A percentile compares a stretch with the other conserved stretches of the same genome.
phyloP scores from a whole-genome alignment of 2,797 vertebrate genomes.

The Sebastes baramenuke region DNA sequence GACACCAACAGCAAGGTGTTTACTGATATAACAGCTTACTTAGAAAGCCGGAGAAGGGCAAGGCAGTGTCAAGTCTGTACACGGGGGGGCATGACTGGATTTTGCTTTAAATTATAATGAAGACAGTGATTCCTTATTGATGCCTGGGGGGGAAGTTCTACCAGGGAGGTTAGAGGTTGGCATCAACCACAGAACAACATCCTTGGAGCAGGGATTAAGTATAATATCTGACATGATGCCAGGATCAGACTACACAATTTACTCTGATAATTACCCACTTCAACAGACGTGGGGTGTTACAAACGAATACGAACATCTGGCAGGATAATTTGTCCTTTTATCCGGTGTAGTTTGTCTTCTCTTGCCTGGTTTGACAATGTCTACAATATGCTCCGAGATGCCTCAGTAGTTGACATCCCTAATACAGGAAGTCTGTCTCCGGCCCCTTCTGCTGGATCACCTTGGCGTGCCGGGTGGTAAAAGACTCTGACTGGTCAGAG shows the following conservation, averaged over 20 bases:
- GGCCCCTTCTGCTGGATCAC: not conserved
- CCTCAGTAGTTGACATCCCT: not conserved
- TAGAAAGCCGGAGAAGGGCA: conserved; percentile 15
- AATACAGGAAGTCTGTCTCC: not conserved
- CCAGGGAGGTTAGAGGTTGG: conserved; percentile 14
- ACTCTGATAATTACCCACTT: not conserved
- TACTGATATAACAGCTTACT: conserved; percentile 52
- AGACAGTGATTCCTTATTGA: conserved; percentile 38
- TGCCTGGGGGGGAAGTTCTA: not conserved
- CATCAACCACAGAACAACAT: conserved; percentile 18
- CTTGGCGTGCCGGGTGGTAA: not conserved
- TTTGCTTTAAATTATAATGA: conserved; percentile 40
- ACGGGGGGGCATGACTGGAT: conserved; percentile 13
- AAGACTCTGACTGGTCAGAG: not conserved
- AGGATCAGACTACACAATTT: not conserved
- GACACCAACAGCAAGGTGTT: conserved; percentile 52
- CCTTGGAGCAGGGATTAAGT: conserved; percentile 8
- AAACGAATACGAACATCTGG: not conserved
- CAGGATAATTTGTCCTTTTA: not conserved
- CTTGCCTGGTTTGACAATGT: not conserved
- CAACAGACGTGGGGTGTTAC: not conserved
- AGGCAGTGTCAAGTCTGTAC: conserved; percentile 9
- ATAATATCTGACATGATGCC: not conserved
- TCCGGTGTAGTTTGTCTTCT: not conserved
- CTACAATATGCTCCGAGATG: not conserved